phyloP scores from a whole-genome alignment of 2,888 invertebrate genomes.

The Bibio marci region DNA sequence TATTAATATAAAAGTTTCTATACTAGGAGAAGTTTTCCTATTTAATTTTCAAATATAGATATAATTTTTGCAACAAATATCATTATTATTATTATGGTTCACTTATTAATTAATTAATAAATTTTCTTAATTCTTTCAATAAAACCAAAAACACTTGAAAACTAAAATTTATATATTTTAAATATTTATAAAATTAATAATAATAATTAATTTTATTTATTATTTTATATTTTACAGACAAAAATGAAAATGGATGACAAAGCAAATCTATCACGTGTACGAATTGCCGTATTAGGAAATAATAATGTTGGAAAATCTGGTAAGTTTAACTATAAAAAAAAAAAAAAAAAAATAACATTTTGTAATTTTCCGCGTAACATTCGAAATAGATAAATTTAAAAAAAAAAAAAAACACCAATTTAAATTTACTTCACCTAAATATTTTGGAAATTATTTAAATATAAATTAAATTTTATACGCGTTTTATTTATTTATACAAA shows the following conservation, averaged over 20 bases:
- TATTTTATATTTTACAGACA: conserved; percentile 1
- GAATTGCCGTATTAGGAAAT: conserved; percentile 59
- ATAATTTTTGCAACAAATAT: too few species aligned
- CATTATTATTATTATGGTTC: too few species aligned
- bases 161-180: too few species aligned
- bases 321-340: conserved; percentile 23
- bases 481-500: too few species aligned
- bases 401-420: neutral
- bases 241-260: conserved; percentile 44
- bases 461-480: too few species aligned
- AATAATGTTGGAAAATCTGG: conserved; percentile 67
- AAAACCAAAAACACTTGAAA: neutral
- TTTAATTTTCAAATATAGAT: too few species aligned
- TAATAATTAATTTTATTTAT: neutral
- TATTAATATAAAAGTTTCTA: too few species aligned
- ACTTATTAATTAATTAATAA: too few species aligned
- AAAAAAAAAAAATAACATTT: conserved; percentile 1
- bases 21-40: too few species aligned
- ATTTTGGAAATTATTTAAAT: too few species aligned
- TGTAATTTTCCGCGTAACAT: neutral
- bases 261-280: conserved; percentile 43
- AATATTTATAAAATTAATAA: too few species aligned
- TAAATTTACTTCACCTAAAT: too few species aligned
- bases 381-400: neutral
- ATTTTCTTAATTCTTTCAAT: neutral